Conservation (phyloP, 2,113 vertebrate species). For the Semicossyphus pulcher region DNA sequence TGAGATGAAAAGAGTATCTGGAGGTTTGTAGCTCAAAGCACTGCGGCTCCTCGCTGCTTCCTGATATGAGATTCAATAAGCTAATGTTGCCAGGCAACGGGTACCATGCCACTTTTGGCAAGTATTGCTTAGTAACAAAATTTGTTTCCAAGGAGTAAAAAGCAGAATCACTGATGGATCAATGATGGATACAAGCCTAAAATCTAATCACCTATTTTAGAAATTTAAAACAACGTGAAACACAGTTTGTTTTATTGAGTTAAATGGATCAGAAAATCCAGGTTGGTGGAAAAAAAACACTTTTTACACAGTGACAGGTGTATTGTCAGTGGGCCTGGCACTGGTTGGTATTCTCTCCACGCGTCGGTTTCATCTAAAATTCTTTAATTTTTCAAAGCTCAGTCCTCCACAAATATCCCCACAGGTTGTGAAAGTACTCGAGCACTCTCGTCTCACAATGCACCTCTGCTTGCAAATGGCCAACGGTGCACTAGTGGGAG, state of each 20-base stretch:
- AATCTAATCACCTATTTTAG: conserved; percentile 29
- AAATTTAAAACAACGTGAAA: not conserved
- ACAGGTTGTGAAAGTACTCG: conserved; percentile 32
- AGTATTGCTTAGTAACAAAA: conserved; percentile 76
- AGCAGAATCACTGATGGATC: conserved; percentile 35
- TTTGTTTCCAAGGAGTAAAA: conserved; percentile 63
- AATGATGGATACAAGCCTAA: conserved; percentile 13
- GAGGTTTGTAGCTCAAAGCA: conserved; percentile 66
- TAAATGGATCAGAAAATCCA: not conserved
- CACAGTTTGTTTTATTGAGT: not conserved
- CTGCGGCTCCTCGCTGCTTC: conserved; percentile 51
- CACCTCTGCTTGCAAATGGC: conserved; percentile 69
- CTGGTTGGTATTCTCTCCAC: not conserved
- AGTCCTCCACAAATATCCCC: conserved; percentile 40
- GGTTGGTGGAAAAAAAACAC: not conserved
- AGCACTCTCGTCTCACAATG: conserved; percentile 57
- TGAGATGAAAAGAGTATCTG: conserved; percentile 44
- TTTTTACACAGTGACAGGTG: not conserved
- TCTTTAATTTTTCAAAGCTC: conserved; percentile 10
- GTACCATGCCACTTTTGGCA: conserved; percentile 71
- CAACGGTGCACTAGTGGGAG: conserved; percentile 66
- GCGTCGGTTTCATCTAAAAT: not conserved
- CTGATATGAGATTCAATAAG: conserved; percentile 68
- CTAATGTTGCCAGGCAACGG: conserved; percentile 79
- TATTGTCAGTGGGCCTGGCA: not conserved